Evolutionary conservation across 2,797 vertebrate genomes (phyloP).

Genomic region (Tinamus major): DNA sequence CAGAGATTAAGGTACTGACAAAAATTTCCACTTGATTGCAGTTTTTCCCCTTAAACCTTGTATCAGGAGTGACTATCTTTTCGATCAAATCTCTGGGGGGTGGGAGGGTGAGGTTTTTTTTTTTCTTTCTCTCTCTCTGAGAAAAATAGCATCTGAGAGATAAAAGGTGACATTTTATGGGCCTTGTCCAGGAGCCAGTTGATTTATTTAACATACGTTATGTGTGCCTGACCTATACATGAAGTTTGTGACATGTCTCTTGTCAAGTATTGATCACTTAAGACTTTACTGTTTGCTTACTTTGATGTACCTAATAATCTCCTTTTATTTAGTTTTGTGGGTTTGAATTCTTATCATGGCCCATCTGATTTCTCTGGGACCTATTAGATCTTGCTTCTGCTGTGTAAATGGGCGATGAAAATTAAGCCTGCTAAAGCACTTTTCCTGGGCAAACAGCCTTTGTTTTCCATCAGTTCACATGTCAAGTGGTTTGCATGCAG

Average conservation of each 20-base stretch:
- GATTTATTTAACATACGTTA: constrained; percentile 76
- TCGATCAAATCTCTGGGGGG: constrained; percentile 76
- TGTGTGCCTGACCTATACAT: constrained; percentile 78
- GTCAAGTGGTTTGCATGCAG: constrained; percentile 75
- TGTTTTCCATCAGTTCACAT: constrained; percentile 75
- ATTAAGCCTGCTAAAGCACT: constrained; percentile 72
- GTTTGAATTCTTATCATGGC: constrained; percentile 82
- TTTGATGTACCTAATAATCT: constrained; percentile 79
- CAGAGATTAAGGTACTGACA: constrained; percentile 84
- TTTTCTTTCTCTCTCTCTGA: constrained; percentile 49
- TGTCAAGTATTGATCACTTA: constrained; percentile 81
- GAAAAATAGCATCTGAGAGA: constrained; percentile 81
- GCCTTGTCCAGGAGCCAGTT: constrained; percentile 74
- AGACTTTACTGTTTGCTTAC: constrained; percentile 79
- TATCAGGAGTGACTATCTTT: constrained; percentile 78
- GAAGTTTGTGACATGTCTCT: constrained; percentile 76
- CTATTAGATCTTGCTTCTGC: constrained; percentile 73
- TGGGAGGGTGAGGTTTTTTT: background rate
- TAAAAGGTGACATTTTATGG: constrained; percentile 82
- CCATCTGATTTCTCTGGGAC: constrained; percentile 77
- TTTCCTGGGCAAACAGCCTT: constrained; percentile 73
- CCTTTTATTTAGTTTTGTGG: constrained; percentile 82
- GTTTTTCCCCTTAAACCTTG: constrained; percentile 76
- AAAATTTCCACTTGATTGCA: constrained; percentile 83
- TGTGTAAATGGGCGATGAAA: constrained; percentile 76